Conservation (phyloP, 2,888 invertebrate genomes). For the Troglohyphantes excavatus region DNA sequence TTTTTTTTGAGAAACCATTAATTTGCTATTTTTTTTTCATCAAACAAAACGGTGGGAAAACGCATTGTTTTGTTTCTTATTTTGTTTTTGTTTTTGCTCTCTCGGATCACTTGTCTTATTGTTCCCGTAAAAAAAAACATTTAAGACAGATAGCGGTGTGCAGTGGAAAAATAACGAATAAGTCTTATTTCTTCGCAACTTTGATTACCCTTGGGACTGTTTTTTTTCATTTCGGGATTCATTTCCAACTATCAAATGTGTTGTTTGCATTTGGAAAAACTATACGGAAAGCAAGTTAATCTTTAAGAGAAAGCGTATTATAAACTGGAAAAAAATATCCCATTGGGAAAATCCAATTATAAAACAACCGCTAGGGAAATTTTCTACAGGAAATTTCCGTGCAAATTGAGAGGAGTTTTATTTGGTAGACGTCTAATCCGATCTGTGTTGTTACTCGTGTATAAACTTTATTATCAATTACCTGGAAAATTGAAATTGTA, state of each 20-base stretch:
- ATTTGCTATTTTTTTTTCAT: constrained; percentile 55
- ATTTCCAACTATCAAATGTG: constrained; percentile 43
- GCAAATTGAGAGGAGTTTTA: not conserved
- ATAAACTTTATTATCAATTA: not conserved
- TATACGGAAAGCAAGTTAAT: constrained; percentile 32
- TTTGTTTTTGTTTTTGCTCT: constrained; percentile 18
- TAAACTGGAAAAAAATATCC: not conserved
- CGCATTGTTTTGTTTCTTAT: not conserved
- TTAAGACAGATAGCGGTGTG: constrained; percentile 19
- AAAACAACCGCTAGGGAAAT: not conserved
- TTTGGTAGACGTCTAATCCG: not conserved
- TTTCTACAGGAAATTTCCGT: not conserved
- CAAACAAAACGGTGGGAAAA: constrained; percentile 43
- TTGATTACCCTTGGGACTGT: constrained; percentile 51
- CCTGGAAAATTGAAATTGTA: not conserved
- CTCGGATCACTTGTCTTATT: constrained; percentile 48
- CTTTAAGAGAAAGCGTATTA: constrained; percentile 13
- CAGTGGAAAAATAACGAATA: constrained; percentile 35
- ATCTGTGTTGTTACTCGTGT: not conserved
- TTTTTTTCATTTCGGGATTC: constrained; percentile 27
- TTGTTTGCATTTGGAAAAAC: constrained; percentile 3
- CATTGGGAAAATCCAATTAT: not conserved
- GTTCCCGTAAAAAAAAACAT: constrained; percentile 35
- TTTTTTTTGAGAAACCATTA: constrained; percentile 45
- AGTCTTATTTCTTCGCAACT: constrained; percentile 43